A percentile compares a stretch with the other conserved stretches of the same genome.
Evolutionary conservation across 1,140 invertebrate species (phyloP).

Genomic region (Polypedilum pembai): DNA sequence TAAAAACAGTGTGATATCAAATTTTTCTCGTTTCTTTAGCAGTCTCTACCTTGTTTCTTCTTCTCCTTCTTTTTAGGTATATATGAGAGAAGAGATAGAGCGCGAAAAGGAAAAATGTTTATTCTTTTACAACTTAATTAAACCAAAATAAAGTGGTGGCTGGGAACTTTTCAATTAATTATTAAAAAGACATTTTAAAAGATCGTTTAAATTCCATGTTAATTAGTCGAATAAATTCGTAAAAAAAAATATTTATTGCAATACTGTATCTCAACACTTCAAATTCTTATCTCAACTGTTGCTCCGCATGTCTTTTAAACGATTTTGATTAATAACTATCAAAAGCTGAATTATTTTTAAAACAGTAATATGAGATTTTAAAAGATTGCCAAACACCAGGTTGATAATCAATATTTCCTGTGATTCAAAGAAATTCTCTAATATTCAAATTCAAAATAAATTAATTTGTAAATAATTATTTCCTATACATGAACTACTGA

Average conservation of each 20-base stretch:
- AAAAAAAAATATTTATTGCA: conserved; percentile 12
- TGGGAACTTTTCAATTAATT: conserved; percentile 22
- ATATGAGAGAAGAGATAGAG: neutral
- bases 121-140: conserved; percentile 25
- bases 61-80: neutral
- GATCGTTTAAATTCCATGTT: conserved; percentile 18
- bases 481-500: no score
- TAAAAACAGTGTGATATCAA: conserved; percentile 27
- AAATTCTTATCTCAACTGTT: no score
- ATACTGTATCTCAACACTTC: conserved; percentile 5
- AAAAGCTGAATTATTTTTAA: no score
- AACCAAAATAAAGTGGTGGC: conserved; percentile 23
- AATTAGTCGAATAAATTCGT: conserved; percentile 19
- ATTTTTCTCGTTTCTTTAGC: neutral
- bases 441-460: no score
- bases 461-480: no score
- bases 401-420: no score
- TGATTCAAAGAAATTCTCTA: no score
- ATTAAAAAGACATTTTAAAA: conserved; percentile 19
- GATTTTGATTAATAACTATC: no score
- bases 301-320: no score
- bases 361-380: no score
- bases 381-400: no score
- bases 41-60: neutral
- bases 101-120: neutral